Evolutionary conservation across 2,797 vertebrate species (phyloP).

Genomic region (Meda fulgida): DNA sequence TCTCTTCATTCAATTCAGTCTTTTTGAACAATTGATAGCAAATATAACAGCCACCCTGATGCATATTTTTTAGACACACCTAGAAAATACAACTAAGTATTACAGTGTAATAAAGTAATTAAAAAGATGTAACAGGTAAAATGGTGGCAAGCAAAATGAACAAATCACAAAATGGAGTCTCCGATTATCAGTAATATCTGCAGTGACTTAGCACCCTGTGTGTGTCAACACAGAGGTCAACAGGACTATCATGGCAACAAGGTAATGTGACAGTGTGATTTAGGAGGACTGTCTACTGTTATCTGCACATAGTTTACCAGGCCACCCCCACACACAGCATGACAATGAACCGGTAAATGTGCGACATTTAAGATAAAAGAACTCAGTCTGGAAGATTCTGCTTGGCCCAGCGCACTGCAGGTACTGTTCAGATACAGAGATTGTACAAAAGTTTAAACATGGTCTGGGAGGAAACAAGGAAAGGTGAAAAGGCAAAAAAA

Average conservation of each 20-base stretch:
- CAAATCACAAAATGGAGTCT: neutral
- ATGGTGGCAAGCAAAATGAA: neutral
- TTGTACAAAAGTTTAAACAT: slow-evolving; percentile 1
- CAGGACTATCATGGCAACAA: slow-evolving; percentile 64
- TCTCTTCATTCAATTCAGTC: neutral
- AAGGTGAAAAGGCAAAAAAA: neutral
- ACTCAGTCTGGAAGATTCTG: neutral
- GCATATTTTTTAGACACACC: neutral
- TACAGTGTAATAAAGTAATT: neutral
- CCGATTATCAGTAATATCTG: slow-evolving; percentile 35
- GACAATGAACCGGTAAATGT: slow-evolving; percentile 44
- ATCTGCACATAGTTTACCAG: slow-evolving; percentile 66
- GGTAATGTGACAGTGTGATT: slow-evolving; percentile 76
- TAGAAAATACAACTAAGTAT: neutral
- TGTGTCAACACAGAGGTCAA: slow-evolving; percentile 62
- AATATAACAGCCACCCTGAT: neutral
- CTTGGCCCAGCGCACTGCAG: neutral
- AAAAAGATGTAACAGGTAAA: neutral
- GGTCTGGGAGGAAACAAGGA: slow-evolving; percentile 5
- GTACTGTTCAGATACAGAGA: neutral
- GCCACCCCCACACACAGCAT: slow-evolving; percentile 45
- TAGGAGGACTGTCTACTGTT: slow-evolving; percentile 69
- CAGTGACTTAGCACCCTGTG: slow-evolving; percentile 23
- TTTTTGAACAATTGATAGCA: neutral
- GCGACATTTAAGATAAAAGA: slow-evolving; percentile 38